A percentile compares a stretch with the other conserved stretches of the same genome.
Evolutionary conservation across 2,888 invertebrate species (phyloP).

Genomic region (Philonicus albiceps): DNA sequence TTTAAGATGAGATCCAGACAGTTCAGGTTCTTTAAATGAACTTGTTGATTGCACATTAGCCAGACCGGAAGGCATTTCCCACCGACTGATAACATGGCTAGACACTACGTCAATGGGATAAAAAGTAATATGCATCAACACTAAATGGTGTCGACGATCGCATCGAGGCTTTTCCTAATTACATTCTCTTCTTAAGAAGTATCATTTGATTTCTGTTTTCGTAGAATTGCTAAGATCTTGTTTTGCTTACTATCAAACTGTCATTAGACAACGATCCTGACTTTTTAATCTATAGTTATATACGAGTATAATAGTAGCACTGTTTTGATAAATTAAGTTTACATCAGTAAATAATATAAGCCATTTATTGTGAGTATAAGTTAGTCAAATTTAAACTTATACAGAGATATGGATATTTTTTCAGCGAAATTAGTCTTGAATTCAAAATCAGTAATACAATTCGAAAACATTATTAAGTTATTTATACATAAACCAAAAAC

Average conservation of each 20-base stretch:
- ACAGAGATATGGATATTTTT: too few relatives aligned
- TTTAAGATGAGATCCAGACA: background rate
- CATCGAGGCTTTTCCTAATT: background rate
- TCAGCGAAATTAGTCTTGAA: too few relatives aligned
- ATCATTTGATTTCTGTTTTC: background rate
- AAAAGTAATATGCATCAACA: background rate
- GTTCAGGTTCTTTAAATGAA: background rate
- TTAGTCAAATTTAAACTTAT: too few relatives aligned
- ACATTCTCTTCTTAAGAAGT: background rate
- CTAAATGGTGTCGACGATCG: background rate
- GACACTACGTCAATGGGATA: background rate
- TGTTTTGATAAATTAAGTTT: background rate
- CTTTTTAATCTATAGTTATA: too few relatives aligned
- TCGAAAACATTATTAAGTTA: too few relatives aligned
- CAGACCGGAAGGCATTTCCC: background rate
- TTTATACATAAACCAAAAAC: too few relatives aligned
- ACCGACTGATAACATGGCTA: background rate
- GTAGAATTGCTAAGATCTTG: background rate
- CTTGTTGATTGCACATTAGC: background rate
- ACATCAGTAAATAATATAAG: too few relatives aligned
- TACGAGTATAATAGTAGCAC: background rate
- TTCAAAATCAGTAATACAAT: too few relatives aligned
- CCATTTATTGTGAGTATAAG: too few relatives aligned
- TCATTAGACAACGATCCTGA: too few relatives aligned
- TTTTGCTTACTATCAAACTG: background rate